Conservation (phyloP, 1,140 invertebrate genomes). For the Microplitis demolitor region DNA sequence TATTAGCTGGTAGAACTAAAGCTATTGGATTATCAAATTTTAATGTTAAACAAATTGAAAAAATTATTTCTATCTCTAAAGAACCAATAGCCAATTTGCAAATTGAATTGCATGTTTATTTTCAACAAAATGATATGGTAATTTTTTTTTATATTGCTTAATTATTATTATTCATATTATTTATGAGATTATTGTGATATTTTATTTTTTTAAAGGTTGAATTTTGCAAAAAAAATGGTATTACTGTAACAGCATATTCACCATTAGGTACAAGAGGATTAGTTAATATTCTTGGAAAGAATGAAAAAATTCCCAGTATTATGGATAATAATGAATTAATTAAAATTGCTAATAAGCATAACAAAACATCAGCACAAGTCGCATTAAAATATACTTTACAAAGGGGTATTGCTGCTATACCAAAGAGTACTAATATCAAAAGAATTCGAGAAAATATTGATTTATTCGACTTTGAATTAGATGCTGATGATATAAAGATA, state of each 20-base stretch:
- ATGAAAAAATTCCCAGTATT: slow-evolving; percentile 66
- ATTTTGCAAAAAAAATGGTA: slow-evolving; percentile 63
- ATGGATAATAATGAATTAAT: slow-evolving; percentile 70
- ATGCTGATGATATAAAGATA: slow-evolving; percentile 45
- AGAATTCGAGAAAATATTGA: slow-evolving; percentile 66
- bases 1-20: slow-evolving; percentile 66
- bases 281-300: slow-evolving; percentile 58
- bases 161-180: slow-evolving; percentile 15
- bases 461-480: slow-evolving; percentile 58
- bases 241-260: slow-evolving; percentile 67
- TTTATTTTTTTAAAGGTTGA: slow-evolving; percentile 50
- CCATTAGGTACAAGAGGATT: slow-evolving; percentile 69
- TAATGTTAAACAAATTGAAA: slow-evolving; percentile 71
- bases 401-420: slow-evolving; percentile 65
- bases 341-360: slow-evolving; percentile 66
- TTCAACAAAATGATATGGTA: slow-evolving; percentile 67
- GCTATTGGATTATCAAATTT: slow-evolving; percentile 83
- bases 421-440: slow-evolving; percentile 65
- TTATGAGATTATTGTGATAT: slow-evolving; percentile 10
- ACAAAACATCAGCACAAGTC: slow-evolving; percentile 68
- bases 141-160: not conserved
- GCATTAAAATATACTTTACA: slow-evolving; percentile 65
- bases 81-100: slow-evolving; percentile 69
- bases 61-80: slow-evolving; percentile 66
- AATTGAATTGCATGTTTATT: slow-evolving; percentile 75